Evolutionary conservation across 2,888 invertebrate species (phyloP).

Genomic region (Trilocha varians): DNA sequence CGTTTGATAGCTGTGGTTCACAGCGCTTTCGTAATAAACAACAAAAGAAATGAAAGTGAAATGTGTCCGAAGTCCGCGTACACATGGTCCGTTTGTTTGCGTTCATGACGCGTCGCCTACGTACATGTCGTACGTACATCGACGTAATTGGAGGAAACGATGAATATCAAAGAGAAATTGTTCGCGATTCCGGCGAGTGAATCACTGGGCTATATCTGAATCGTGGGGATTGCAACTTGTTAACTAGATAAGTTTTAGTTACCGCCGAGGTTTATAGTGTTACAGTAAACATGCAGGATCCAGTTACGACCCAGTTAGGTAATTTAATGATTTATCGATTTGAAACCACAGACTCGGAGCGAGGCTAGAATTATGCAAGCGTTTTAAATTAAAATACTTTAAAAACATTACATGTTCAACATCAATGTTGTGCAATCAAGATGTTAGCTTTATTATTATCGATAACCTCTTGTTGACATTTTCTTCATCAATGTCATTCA

Average conservation of each 20-base stretch:
- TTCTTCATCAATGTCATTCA: no score
- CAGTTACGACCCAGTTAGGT: slow-evolving; percentile 20
- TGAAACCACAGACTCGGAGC: background rate
- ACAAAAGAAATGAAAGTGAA: slow-evolving; percentile 22
- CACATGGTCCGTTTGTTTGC: no score
- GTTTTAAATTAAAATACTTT: background rate
- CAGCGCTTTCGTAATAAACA: slow-evolving; percentile 14
- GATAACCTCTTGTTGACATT: no score
- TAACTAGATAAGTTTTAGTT: slow-evolving; percentile 14
- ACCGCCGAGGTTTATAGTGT: slow-evolving; percentile 9
- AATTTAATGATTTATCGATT: slow-evolving; percentile 15
- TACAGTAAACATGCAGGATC: slow-evolving; percentile 21
- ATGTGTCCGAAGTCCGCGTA: slow-evolving; percentile 6
- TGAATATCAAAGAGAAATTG: background rate
- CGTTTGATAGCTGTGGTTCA: slow-evolving; percentile 1
- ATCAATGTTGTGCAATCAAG: background rate
- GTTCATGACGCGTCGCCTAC: background rate
- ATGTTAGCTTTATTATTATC: background rate
- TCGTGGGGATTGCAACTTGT: slow-evolving; percentile 22
- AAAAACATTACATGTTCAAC: background rate
- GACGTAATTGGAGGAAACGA: background rate
- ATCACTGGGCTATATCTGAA: slow-evolving; percentile 20
- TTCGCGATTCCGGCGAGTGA: slow-evolving; percentile 5
- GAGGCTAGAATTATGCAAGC: background rate
- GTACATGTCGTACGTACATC: background rate